Evolutionary conservation across 2,888 invertebrate species (phyloP).

Genomic region (Megaustenia siamemsis): DNA sequence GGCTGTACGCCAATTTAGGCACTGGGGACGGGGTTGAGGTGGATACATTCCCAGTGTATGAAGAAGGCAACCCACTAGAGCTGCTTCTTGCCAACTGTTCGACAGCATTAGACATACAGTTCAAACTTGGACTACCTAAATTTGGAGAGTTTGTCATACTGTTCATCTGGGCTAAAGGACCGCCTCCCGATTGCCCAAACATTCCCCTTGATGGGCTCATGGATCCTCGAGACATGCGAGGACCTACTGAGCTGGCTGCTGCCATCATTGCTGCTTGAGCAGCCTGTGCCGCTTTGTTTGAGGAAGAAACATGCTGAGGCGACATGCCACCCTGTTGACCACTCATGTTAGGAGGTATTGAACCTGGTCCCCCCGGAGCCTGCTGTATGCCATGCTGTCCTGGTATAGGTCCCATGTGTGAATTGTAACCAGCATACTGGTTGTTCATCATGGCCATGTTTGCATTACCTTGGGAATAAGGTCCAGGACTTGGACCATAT

Average conservation of each 20-base stretch:
- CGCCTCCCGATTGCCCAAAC: slow-evolving; percentile 62
- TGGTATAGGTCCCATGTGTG: slow-evolving; percentile 60
- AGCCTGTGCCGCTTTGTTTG: slow-evolving; percentile 76
- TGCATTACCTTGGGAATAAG: slow-evolving; percentile 59
- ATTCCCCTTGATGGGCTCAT: slow-evolving; percentile 63
- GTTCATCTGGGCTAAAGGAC: slow-evolving; percentile 68
- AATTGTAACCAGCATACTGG: slow-evolving; percentile 67
- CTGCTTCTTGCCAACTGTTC: slow-evolving; percentile 58
- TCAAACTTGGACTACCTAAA: slow-evolving; percentile 60
- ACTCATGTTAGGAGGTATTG: slow-evolving; percentile 48
- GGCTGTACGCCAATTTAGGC: slow-evolving; percentile 47
- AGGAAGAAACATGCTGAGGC: slow-evolving; percentile 50
- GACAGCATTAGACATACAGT: slow-evolving; percentile 61
- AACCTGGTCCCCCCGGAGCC: slow-evolving; percentile 38
- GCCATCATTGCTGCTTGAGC: slow-evolving; percentile 78
- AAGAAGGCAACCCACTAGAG: slow-evolving; percentile 40
- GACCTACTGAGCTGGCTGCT: slow-evolving; percentile 73
- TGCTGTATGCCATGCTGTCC: slow-evolving; percentile 53
- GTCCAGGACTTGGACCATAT: slow-evolving; percentile 60
- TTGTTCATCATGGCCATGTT: slow-evolving; percentile 63
- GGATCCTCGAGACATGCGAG: slow-evolving; percentile 50
- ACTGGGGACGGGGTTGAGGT: slow-evolving; percentile 50
- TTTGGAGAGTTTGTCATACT: slow-evolving; percentile 63
- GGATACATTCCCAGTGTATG: slow-evolving; percentile 38
- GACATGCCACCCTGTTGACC: slow-evolving; percentile 54